phyloP scores from a whole-genome alignment of 2,113 vertebrate species.

The Vimba vimba region DNA sequence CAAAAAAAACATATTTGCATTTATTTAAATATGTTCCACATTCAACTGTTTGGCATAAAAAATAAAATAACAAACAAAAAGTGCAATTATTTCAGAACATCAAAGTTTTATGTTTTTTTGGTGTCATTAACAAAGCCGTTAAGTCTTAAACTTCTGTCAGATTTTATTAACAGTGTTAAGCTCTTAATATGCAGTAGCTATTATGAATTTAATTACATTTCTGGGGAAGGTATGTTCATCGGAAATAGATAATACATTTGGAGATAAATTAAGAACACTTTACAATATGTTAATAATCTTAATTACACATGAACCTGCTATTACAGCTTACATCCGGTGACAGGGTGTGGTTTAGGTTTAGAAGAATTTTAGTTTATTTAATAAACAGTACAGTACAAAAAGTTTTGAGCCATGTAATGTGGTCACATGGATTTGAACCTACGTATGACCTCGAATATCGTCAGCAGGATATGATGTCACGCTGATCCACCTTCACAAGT shows the following conservation, averaged over 20 bases:
- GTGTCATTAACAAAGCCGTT: not conserved
- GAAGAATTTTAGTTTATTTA: not conserved
- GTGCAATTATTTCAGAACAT: not conserved
- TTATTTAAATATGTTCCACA: too few species aligned
- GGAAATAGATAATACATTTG: not conserved
- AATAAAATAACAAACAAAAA: not conserved
- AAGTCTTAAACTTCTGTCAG: not conserved
- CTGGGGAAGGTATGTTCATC: not conserved
- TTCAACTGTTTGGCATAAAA: not conserved
- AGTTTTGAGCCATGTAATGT: not conserved
- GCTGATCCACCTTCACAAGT: not conserved
- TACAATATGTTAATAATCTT: not conserved
- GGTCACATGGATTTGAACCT: not conserved
- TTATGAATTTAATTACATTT: conserved; percentile 21
- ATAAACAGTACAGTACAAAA: not conserved
- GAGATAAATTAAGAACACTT: conserved; percentile 10
- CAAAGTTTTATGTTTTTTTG: not conserved
- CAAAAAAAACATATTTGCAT: not conserved
- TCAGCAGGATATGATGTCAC: not conserved
- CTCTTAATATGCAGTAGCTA: not conserved
- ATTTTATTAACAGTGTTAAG: not conserved
- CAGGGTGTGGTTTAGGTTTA: not conserved
- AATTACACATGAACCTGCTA: not conserved
- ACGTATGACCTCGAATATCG: not conserved
- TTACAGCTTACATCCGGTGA: not conserved